These are phyloP conservation scores for Alitta virens DNA, from an alignment of 2,888 invertebrate species.

Conservation along the genomic window DNA sequence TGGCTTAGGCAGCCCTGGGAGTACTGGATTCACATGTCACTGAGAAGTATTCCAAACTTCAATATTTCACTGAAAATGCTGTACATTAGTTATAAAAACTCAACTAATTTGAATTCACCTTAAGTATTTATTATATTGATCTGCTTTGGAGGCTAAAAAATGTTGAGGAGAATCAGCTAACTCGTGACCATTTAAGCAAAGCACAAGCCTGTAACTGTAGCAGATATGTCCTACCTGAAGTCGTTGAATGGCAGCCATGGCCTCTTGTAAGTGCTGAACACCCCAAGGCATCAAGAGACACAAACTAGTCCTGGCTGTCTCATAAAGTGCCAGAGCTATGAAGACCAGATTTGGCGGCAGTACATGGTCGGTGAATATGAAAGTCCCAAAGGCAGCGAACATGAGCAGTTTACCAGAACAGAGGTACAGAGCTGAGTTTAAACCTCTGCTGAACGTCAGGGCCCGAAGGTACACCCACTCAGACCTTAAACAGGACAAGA, in stretches of 20 bases:
- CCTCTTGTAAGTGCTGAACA: slow-evolving; percentile 32
- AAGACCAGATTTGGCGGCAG: slow-evolving; percentile 30
- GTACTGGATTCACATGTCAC: no score
- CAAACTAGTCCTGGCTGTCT: slow-evolving; percentile 34
- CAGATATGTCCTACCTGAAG: slow-evolving; percentile 34
- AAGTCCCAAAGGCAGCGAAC: slow-evolving; percentile 33
- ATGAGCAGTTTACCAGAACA: slow-evolving; percentile 36
- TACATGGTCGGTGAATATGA: slow-evolving; percentile 26
- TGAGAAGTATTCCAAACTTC: no score
- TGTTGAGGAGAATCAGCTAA: no score
- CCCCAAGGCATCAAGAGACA: slow-evolving; percentile 37
- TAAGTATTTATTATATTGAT: no score
- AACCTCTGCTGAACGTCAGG: slow-evolving; percentile 27
- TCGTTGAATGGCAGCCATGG: slow-evolving; percentile 28
- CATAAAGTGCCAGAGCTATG: slow-evolving; percentile 35
- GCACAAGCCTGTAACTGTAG: no score
- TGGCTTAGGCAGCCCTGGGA: no score
- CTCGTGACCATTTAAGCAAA: no score
- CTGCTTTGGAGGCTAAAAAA: no score
- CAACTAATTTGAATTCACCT: no score
- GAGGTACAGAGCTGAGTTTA: slow-evolving; percentile 35
- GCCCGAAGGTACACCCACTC: slow-evolving; percentile 15
- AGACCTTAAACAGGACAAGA: slow-evolving; percentile 5
- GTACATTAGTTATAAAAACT: no score
- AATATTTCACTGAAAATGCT: no score